Evolutionary conservation across 2,888 invertebrate species (phyloP).

Genomic region (Stegana nigrithorax): DNA sequence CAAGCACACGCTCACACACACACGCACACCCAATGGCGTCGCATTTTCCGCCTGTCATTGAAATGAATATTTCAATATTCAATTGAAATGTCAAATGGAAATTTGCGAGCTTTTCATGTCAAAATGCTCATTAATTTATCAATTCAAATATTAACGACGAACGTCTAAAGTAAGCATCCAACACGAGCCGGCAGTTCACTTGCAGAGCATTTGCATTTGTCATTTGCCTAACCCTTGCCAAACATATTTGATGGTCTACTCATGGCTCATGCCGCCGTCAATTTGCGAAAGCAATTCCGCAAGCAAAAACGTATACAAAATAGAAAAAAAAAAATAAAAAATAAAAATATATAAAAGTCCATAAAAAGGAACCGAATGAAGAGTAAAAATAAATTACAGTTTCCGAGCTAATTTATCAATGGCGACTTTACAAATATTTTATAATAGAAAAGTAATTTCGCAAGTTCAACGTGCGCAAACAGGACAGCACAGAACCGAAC

Average conservation of each 20-base stretch:
- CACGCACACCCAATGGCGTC: not conserved
- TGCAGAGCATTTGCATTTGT: constrained; percentile 31
- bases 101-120: constrained; percentile 29
- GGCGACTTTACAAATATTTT: constrained; percentile 48
- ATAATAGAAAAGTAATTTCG: constrained; percentile 40
- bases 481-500: not conserved
- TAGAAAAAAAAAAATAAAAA: not conserved
- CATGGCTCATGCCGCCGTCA: too few relatives aligned
- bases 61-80: constrained; percentile 45
- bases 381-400: too few relatives aligned
- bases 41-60: constrained; percentile 36
- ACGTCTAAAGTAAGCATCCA: constrained; percentile 12
- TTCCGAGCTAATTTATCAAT: constrained; percentile 56
- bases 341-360: too few relatives aligned
- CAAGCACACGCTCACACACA: not conserved
- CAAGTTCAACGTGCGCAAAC: not conserved
- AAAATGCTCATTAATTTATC: constrained; percentile 52
- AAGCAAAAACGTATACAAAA: constrained; percentile 3
- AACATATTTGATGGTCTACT: too few relatives aligned
- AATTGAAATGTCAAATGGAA: constrained; percentile 38
- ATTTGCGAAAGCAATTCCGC: constrained; percentile 3
- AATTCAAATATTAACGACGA: constrained; percentile 31
- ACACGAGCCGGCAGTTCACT: not conserved
- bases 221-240: constrained; percentile 5
- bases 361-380: too few relatives aligned